phyloP scores from a whole-genome alignment of 2,797 vertebrate species.

The Sardinella longiceps region DNA sequence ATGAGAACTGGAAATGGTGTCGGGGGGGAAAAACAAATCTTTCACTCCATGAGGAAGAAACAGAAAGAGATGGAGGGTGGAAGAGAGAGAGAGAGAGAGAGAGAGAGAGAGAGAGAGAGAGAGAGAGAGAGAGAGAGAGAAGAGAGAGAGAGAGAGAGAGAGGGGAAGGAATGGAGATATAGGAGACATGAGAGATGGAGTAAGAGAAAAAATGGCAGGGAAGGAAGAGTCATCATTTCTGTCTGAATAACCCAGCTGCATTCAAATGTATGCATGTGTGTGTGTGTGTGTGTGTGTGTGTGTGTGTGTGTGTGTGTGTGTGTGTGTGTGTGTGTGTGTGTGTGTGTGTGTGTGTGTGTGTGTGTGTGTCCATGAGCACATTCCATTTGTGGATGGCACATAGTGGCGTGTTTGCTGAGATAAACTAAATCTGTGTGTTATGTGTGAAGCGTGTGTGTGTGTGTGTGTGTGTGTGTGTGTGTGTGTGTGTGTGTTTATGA shows the following conservation, averaged over 20 bases:
- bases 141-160: background rate
- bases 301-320: background rate
- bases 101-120: background rate
- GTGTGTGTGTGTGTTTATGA: slow-evolving; percentile 19
- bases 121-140: background rate
- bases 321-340: slow-evolving; percentile 18
- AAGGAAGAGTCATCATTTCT: background rate
- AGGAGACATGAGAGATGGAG: too few species aligned
- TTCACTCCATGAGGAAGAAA: slow-evolving; percentile 28
- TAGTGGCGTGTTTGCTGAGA: background rate
- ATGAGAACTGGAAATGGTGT: background rate
- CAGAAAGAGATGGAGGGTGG: too few species aligned
- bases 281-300: background rate
- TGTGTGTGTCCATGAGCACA: background rate
- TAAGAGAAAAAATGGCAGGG: background rate
- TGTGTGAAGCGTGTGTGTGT: slow-evolving; percentile 44
- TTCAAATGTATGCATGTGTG: background rate
- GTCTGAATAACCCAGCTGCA: background rate
- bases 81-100: slow-evolving; percentile 14
- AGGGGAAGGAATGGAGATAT: too few species aligned
- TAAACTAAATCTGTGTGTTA: slow-evolving; percentile 42
- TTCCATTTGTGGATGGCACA: background rate
- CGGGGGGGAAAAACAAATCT: slow-evolving; percentile 65
- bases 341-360: background rate
- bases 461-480: slow-evolving; percentile 48